These are phyloP conservation scores for Mormyrops attenuatus DNA, from an alignment of 2,797 vertebrate genomes.

Conservation along the genomic window DNA sequence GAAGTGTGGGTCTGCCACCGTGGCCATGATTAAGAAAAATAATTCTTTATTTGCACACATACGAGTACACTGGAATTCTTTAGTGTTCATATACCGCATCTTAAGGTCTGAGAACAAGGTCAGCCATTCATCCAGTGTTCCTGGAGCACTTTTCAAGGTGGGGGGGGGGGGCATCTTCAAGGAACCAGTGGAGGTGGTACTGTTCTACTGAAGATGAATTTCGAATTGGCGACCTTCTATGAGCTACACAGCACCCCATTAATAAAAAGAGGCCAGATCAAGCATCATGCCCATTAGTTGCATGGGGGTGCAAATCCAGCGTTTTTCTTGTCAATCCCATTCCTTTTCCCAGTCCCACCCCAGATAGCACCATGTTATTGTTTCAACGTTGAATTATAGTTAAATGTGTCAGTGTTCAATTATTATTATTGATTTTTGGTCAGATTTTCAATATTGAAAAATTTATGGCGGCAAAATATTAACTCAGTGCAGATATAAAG, in stretches of 20 bases:
- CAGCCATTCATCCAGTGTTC: not conserved
- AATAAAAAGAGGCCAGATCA: not conserved
- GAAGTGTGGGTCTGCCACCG: not conserved
- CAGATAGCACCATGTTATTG: too few relatives aligned
- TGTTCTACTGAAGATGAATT: not conserved
- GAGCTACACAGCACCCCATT: not conserved
- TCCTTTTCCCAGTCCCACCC: not conserved
- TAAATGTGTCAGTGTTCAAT: too few relatives aligned
- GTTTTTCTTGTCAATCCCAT: not conserved
- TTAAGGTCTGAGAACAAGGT: not conserved
- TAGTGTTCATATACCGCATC: not conserved
- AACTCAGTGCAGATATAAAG: too few relatives aligned
- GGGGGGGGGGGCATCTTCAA: not conserved
- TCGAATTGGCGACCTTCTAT: not conserved
- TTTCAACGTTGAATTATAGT: too few relatives aligned
- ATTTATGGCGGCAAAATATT: too few relatives aligned
- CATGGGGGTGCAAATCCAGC: not conserved
- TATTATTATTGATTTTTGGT: too few relatives aligned
- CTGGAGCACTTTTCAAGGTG: not conserved
- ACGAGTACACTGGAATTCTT: not conserved
- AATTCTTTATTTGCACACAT: not conserved
- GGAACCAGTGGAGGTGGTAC: not conserved
- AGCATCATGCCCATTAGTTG: not conserved
- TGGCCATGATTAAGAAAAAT: not conserved
- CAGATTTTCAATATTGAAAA: too few relatives aligned